A percentile compares a stretch with the other conserved stretches of the same genome.
Conservation (phyloP, 2,888 invertebrate species). For the Acleris holmiana region DNA sequence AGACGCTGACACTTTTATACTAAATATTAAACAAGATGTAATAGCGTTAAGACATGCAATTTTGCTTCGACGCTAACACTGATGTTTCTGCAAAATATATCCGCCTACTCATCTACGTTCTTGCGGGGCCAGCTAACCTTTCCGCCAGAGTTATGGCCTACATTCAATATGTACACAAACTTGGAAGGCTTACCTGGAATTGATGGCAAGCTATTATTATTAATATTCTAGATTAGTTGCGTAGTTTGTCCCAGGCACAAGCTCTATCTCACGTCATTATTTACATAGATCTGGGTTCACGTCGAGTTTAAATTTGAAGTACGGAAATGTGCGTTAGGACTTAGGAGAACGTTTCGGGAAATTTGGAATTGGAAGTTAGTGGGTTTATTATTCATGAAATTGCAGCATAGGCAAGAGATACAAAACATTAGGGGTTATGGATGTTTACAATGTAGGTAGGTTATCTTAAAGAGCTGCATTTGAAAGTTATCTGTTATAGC, state of each 20-base stretch:
- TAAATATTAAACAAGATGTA: too few relatives aligned
- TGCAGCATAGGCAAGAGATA: too few relatives aligned
- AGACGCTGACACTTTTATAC: too few relatives aligned
- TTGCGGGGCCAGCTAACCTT: constrained; percentile 16
- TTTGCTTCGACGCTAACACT: background rate
- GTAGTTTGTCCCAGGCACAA: constrained; percentile 23
- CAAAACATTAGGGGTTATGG: too few relatives aligned
- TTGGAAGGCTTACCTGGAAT: constrained; percentile 36
- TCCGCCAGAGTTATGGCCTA: constrained; percentile 28
- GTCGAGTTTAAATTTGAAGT: background rate
- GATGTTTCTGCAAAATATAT: background rate
- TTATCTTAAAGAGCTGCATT: too few relatives aligned
- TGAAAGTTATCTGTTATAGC: too few relatives aligned
- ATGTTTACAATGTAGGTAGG: too few relatives aligned
- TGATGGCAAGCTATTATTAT: constrained; percentile 35
- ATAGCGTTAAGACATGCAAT: too few relatives aligned
- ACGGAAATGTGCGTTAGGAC: too few relatives aligned
- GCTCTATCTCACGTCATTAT: constrained; percentile 11
- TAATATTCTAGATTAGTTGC: constrained; percentile 32
- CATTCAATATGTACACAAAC: constrained; percentile 36
- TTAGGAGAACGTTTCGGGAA: too few relatives aligned
- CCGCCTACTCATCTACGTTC: background rate
- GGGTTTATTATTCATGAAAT: too few relatives aligned
- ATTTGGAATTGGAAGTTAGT: too few relatives aligned
- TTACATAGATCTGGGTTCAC: constrained; percentile 18